Base-by-base conservation (phyloP, 2,113 vertebrate species). In the Nanorana parkeri region DNA sequence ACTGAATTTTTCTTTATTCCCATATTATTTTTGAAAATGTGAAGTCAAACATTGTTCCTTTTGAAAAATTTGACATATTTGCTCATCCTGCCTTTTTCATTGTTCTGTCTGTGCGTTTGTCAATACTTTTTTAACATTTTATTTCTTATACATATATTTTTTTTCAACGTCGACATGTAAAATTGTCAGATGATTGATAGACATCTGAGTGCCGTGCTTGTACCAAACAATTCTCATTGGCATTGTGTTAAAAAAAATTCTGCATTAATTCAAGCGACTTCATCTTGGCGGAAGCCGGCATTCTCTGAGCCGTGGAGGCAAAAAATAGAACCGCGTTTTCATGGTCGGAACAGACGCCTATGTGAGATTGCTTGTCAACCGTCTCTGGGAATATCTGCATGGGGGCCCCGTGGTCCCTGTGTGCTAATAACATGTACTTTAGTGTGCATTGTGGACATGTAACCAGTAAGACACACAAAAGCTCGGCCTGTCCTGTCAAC, bases 131-230 rank as follows among this genome's bases (percentile, higher is more conserved):
- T 67, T 54, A 4, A 41, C 21, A 28, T 77, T 54, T 32, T 56
- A 26, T 36, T 36, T 36, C 2, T 36, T 36, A 36, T 36, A 36
- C 0, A 36, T 36, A 36, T 36, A 36, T 36, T 29, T 47, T 23
- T 24, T 56, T 79, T 79, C 51, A 68, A 5, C 28, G 51, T 52
- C 29, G 56, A 23, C 17, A 79, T 60, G 28, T 79, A 36, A 68
- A 68, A 60, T 68, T 32, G 51, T 20, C 16, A n/a, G 51, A 58
- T 79, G 77, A 79, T 79, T 79, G 77, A 79, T 66, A 58, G 65
- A 68, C 77, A 60, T 68, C 54, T 23, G 11, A 68, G 77, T 28
- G 26, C 17, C 24, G 52, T 6, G 52, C 76, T 36, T 7, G 64
- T 66, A 26, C 64, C 47, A 68, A 78, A 78, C 47, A 56, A 56